Percentiles rank a stretch among this genome's conserved stretches.
phyloP scores from a whole-genome alignment of 2,888 invertebrate genomes.

The Noctua janthina region DNA sequence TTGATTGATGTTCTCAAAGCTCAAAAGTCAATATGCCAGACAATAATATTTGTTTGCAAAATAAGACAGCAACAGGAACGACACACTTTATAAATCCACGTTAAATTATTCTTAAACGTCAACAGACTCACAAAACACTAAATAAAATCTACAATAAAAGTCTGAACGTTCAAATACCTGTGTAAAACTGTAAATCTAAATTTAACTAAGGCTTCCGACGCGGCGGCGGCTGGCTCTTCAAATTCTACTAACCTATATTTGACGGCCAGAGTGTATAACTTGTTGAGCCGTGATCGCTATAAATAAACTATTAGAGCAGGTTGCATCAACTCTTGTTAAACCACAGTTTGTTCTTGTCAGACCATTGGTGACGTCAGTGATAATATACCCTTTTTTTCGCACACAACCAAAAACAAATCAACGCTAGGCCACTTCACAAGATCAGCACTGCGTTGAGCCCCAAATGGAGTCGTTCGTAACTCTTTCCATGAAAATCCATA shows the following conservation, averaged over 20 bases:
- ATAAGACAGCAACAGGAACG: not conserved
- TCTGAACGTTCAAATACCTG: not conserved
- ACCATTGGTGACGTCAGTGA: not conserved
- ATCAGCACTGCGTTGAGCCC: not conserved
- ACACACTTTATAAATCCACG: not conserved
- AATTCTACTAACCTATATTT: constrained; percentile 16
- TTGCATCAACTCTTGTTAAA: constrained; percentile 26
- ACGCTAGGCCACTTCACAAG: not conserved
- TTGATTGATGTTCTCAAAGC: not conserved
- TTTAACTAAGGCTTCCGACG: not conserved
- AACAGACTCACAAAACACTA: not conserved
- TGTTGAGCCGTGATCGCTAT: constrained; percentile 35
- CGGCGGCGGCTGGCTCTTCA: not conserved
- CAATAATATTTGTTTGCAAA: not conserved
- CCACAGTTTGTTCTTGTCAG: not conserved
- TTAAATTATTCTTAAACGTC: not conserved
- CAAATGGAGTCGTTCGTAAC: not conserved
- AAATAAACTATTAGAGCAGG: constrained; percentile 18
- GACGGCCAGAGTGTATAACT: constrained; percentile 12
- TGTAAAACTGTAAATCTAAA: constrained; percentile 8
- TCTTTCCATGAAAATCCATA: not conserved
- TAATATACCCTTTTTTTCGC: not conserved
- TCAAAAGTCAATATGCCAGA: not conserved
- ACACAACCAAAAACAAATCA: not conserved
- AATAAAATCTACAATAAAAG: not conserved